Evolutionary conservation across 2,113 vertebrate genomes (phyloP), one percentile per base, ranked within the genome.

Genomic region (Calidris pugnax): DNA sequence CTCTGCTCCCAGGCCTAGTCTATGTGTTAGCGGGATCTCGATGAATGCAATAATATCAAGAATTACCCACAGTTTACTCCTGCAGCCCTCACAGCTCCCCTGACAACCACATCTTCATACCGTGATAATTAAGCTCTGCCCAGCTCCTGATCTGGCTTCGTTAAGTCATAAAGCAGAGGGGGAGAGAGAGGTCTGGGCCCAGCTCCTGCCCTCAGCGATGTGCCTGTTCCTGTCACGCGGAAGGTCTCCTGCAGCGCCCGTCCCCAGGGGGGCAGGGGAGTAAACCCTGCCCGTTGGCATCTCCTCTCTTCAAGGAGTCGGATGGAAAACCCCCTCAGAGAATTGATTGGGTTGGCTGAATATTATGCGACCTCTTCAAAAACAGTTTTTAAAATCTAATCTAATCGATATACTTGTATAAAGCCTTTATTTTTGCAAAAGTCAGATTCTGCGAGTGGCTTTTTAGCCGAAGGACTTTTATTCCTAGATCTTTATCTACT

Each of bases 101-200:
- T 79, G 35, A 11, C 41, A 60, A 41, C 51, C 41, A 35, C 43
- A 7, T 5, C 47, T 50, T 45, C 50, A 20, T 22, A 17, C 2
- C 2, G 10, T 13, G 35, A 9, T 35, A 53, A 43, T 11, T 20
- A 26, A 51, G 55, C 17, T 37, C 45, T 41, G 79, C 35, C 14
- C 48, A 62, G 27, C 32, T 26, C 35, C 1, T 18, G 35, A 10
- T 17, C 30, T 10, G 47, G 26, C 15, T 71, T 33, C 39, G n/a
- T 15, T 5, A 8, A 30, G 17, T 24, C 78, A 41, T 5, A n/a
- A 51, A 73, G 45, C 28, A 41, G 48, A 39, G 39, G 1, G 4
- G 2, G 12, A 50, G 13, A 35, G 30, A 50, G 33, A 39, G 39
- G 18, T 68, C n/a, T 21, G 3, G 1, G 1, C 3, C 2, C 1